These are phyloP conservation scores for Drosophila pallidifrons DNA, from an alignment of 1,140 invertebrate genomes.

Conservation along the genomic window DNA sequence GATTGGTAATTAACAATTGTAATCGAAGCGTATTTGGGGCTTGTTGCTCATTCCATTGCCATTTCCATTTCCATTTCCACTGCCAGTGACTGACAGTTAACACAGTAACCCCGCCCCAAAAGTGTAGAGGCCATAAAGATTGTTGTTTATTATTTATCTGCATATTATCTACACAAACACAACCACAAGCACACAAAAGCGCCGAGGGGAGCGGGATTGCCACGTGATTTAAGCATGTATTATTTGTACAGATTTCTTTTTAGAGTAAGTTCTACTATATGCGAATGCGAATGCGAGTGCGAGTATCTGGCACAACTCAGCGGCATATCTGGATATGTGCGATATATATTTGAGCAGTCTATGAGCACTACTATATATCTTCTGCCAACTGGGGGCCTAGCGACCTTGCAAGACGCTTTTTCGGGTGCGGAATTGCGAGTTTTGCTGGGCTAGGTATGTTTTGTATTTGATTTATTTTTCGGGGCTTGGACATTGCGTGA, in stretches of 20 bases:
- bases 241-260: constrained; percentile 60
- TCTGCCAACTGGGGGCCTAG: constrained; percentile 9
- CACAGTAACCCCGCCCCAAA: constrained; percentile 33
- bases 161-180: constrained; percentile 47
- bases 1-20: constrained; percentile 6
- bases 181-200: background rate
- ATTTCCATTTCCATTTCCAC: constrained; percentile 3
- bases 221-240: constrained; percentile 57
- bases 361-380: no score
- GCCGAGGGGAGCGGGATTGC: constrained; percentile 4
- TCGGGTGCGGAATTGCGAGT: background rate
- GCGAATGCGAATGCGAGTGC: constrained; percentile 2
- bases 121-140: constrained; percentile 50
- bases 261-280: constrained; percentile 33
- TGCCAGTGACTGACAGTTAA: constrained; percentile 9
- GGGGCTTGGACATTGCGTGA: constrained; percentile 44
- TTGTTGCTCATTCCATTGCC: background rate
- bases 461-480: background rate
- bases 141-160: constrained; percentile 53
- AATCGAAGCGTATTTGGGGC: constrained; percentile 1
- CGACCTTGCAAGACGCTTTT: constrained; percentile 17
- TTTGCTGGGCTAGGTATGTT: background rate
- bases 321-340: constrained; percentile 14
- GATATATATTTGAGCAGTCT: background rate
- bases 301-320: constrained; percentile 20